Conservation (phyloP, 1,140 invertebrate genomes). For the Kradibia gibbosae region DNA sequence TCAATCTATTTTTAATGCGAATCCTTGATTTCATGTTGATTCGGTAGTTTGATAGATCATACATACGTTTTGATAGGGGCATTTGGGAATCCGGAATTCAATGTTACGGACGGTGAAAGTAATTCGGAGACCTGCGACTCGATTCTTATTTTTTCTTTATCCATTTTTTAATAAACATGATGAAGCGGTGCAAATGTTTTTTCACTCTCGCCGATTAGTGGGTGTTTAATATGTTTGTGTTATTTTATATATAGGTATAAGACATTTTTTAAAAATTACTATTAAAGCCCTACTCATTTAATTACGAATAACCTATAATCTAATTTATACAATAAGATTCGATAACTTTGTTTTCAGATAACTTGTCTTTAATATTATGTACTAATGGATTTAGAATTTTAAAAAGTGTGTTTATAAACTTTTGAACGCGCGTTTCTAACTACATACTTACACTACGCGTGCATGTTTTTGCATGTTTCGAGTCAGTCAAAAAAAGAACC, state of each 20-base stretch:
- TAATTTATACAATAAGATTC: conserved; percentile 11
- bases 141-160: background rate
- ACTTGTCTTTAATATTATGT: too few relatives aligned
- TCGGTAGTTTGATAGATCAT: too few relatives aligned
- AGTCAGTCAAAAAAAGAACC: background rate
- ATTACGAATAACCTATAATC: background rate
- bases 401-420: too few relatives aligned
- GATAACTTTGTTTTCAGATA: conserved; percentile 20
- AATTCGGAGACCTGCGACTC: conserved; percentile 3
- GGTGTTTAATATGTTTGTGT: background rate
- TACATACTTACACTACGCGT: too few relatives aligned
- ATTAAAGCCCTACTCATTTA: background rate
- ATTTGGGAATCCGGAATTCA: conserved; percentile 21
- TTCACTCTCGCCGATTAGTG: too few relatives aligned
- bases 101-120: conserved; percentile 29
- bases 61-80: background rate
- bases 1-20: too few relatives aligned
- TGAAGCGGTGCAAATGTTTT: background rate
- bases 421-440: too few relatives aligned
- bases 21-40: too few relatives aligned
- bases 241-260: background rate
- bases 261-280: background rate
- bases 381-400: background rate
- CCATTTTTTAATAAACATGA: background rate
- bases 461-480: background rate